Conservation (phyloP, 2,888 invertebrate genomes). For the Mythimna impura region DNA sequence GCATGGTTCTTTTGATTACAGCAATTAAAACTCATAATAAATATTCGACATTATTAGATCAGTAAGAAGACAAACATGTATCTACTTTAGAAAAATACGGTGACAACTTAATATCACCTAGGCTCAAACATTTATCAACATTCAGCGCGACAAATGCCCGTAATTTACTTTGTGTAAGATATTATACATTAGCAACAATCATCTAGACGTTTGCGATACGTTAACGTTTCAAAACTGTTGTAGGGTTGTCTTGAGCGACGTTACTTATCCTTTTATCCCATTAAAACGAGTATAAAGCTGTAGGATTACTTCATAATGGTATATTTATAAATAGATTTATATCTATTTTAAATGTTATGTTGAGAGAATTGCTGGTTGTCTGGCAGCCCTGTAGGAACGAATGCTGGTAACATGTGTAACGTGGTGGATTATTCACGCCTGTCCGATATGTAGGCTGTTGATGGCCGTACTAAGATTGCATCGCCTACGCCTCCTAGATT, state of each 20-base stretch:
- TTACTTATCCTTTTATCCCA: constrained; percentile 52
- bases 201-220: constrained; percentile 50
- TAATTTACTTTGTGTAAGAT: constrained; percentile 53
- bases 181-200: constrained; percentile 45
- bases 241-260: constrained; percentile 41
- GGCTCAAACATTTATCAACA: constrained; percentile 38
- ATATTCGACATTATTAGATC: background rate
- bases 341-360: constrained; percentile 46
- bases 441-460: constrained; percentile 70
- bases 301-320: constrained; percentile 43
- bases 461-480: constrained; percentile 77
- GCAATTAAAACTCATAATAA: background rate
- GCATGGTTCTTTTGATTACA: background rate
- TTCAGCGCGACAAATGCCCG: constrained; percentile 47
- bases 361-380: constrained; percentile 35
- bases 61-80: too few species aligned
- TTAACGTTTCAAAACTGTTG: constrained; percentile 46
- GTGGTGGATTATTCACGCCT: constrained; percentile 73
- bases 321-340: constrained; percentile 53
- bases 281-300: constrained; percentile 39
- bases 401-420: constrained; percentile 72
- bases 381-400: constrained; percentile 62
- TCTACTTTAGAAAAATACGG: constrained; percentile 15
- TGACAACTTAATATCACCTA: constrained; percentile 32
- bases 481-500: constrained; percentile 79